phyloP scores from a whole-genome alignment of 2,113 vertebrate genomes.

The Larimichthys polyactis region DNA sequence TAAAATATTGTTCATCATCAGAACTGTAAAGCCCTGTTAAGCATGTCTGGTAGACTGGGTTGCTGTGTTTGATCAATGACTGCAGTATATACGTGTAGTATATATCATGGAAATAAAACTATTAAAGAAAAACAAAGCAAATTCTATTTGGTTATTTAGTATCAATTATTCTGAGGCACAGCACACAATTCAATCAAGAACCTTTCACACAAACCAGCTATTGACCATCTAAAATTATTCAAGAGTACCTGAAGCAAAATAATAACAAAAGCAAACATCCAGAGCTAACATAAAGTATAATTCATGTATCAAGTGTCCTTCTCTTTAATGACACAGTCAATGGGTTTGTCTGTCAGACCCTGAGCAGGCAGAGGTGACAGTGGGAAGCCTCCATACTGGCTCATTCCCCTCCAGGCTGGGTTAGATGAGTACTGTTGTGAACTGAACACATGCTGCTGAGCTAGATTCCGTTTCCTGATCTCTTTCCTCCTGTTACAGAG shows the following conservation, averaged over 20 bases:
- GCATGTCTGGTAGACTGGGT: background rate
- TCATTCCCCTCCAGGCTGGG: background rate
- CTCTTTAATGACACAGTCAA: slow-evolving; percentile 23
- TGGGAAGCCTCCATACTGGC: background rate
- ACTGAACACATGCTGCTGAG: background rate
- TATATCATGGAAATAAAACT: too few relatives aligned
- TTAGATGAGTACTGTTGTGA: background rate
- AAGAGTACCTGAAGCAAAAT: background rate
- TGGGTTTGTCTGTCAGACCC: background rate
- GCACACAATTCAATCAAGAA: too few relatives aligned
- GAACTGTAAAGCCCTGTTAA: background rate
- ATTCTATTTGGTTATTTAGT: background rate
- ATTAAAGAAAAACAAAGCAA: background rate
- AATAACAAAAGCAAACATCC: background rate
- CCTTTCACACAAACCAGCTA: too few relatives aligned
- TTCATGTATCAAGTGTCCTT: slow-evolving; percentile 40
- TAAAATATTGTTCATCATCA: background rate
- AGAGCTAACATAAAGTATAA: background rate
- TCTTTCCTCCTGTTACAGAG: slow-evolving; percentile 82
- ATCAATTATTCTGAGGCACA: background rate
- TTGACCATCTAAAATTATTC: too few relatives aligned
- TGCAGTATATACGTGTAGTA: background rate
- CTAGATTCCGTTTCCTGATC: background rate
- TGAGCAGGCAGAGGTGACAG: background rate
- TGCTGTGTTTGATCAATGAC: background rate